phyloP scores from a whole-genome alignment of 2,888 invertebrate species.

The Drosophila birchii region DNA sequence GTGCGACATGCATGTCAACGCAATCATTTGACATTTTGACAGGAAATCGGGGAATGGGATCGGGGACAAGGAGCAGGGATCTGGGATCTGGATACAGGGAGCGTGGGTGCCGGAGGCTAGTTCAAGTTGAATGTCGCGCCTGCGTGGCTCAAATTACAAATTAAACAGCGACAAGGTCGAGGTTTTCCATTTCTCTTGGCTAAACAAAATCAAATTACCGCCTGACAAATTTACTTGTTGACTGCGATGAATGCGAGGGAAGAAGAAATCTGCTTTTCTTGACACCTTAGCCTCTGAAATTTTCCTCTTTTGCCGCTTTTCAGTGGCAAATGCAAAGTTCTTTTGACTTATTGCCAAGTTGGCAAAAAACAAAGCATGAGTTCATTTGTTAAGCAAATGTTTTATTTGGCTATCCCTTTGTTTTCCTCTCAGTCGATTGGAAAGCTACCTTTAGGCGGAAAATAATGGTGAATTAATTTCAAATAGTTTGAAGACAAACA shows the following conservation, averaged over 20 bases:
- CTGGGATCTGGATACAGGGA: not conserved
- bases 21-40: conserved; percentile 78
- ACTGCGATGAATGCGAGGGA: conserved; percentile 10
- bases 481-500: conserved; percentile 1
- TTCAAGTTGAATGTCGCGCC: conserved; percentile 52
- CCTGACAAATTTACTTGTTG: conserved; percentile 46
- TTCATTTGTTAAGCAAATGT: conserved; percentile 5
- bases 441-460: not conserved
- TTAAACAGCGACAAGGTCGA: conserved; percentile 32
- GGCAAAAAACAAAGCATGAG: conserved; percentile 1
- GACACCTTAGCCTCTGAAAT: conserved; percentile 19
- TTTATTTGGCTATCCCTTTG: conserved; percentile 19
- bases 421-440: conserved; percentile 15
- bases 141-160: conserved; percentile 59
- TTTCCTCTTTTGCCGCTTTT: not conserved
- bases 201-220: conserved; percentile 45
- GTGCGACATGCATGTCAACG: conserved; percentile 64
- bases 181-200: conserved; percentile 20
- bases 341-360: conserved; percentile 42
- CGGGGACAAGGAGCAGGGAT: conserved; percentile 1
- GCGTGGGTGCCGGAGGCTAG: conserved; percentile 40
- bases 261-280: not conserved
- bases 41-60: conserved; percentile 34
- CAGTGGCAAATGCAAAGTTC: conserved; percentile 26
- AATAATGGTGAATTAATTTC: conserved; percentile 6